Conservation (phyloP, 2,888 invertebrate genomes). For the Drosophila quinaria region DNA sequence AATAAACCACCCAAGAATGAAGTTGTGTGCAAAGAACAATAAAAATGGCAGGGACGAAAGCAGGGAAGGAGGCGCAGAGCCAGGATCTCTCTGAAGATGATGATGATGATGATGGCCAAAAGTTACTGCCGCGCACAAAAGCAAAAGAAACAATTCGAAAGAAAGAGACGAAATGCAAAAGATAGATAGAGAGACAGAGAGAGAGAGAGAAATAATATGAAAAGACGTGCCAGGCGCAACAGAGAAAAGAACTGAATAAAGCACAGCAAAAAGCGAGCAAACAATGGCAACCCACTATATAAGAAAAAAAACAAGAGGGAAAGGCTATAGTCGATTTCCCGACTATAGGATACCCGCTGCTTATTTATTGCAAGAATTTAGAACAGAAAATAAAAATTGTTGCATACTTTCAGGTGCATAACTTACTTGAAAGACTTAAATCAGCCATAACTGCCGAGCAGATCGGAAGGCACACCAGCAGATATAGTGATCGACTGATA, state of each 20-base stretch:
- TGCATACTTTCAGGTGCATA: no score
- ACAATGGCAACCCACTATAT: conserved; percentile 45
- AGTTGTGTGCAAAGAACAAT: conserved; percentile 81
- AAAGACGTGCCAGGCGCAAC: conserved; percentile 68
- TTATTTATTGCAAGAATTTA: no score
- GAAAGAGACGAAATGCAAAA: conserved; percentile 6
- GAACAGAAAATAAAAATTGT: no score
- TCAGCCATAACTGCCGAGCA: no score
- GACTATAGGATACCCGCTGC: no score
- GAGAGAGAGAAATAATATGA: conserved; percentile 59
- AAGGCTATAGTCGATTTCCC: no score
- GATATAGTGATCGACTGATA: no score
- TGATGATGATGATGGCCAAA: conserved; percentile 47
- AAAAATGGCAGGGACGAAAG: conserved; percentile 65
- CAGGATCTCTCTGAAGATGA: conserved; percentile 12
- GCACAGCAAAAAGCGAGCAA: conserved; percentile 21
- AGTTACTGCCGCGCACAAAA: conserved; percentile 62
- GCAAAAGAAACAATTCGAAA: conserved; percentile 28
- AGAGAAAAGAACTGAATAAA: conserved; percentile 33
- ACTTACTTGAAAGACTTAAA: no score
- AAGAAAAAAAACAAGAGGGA: not conserved
- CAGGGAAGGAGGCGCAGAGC: not conserved
- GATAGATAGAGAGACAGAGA: conserved; percentile 15
- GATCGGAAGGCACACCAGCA: no score
- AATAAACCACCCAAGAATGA: conserved; percentile 80